Percentiles rank a stretch among this genome's conserved stretches.
Conservation (phyloP, 2,888 invertebrate genomes). For the Ormyrus pomaceus region DNA sequence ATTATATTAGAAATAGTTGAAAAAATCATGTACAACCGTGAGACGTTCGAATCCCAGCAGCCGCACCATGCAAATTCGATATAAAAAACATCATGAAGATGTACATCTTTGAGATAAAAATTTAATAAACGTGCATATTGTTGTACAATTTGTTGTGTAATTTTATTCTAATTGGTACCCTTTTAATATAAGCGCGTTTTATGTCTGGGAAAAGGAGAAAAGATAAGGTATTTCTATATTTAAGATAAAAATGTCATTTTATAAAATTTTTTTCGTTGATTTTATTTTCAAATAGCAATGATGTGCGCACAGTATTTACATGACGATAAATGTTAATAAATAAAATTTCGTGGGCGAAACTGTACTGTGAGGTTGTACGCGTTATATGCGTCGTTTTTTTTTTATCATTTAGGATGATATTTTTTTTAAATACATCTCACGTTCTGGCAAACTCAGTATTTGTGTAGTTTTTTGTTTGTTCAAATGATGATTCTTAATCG, state of each 20-base stretch:
- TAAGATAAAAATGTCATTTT: conserved; percentile 55
- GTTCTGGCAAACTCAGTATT: conserved; percentile 36
- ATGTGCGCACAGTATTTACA: conserved; percentile 64
- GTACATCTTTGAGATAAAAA: conserved; percentile 70
- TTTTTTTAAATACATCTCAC: conserved; percentile 37
- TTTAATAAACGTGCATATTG: conserved; percentile 73
- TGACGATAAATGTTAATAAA: conserved; percentile 65
- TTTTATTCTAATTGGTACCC: conserved; percentile 10
- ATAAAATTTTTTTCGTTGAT: conserved; percentile 65
- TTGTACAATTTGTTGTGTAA: conserved; percentile 64
- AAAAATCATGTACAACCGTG: conserved; percentile 19
- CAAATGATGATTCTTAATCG: conserved; percentile 55
- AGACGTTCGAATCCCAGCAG: conserved; percentile 55
- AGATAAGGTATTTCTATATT: background rate
- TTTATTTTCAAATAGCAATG: conserved; percentile 66
- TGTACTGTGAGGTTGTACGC: conserved; percentile 59
- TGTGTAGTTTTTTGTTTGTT: conserved; percentile 13
- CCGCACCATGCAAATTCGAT: conserved; percentile 56
- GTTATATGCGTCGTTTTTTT: conserved; percentile 43
- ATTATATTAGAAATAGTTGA: conserved; percentile 36
- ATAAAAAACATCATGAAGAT: conserved; percentile 66
- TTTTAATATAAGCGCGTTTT: background rate
- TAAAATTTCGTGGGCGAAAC: conserved; percentile 64
- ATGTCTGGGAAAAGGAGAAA: conserved; percentile 1
- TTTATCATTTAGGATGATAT: conserved; percentile 18